Evolutionary conservation across 2,888 invertebrate genomes (phyloP).

Genomic region (Halocaridina rubra): DNA sequence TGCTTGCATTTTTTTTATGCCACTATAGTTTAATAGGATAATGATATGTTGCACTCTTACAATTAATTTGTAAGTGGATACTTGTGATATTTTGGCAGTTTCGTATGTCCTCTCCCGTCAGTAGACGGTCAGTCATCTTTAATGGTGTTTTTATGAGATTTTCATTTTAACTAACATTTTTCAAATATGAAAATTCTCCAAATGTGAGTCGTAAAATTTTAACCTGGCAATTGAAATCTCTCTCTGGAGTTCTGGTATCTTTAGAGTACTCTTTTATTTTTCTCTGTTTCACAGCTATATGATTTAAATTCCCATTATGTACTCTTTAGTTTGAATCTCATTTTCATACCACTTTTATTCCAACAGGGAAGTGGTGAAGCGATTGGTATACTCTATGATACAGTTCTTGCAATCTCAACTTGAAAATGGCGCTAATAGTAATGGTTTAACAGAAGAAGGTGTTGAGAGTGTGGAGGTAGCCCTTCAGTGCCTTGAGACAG

Average conservation of each 20-base stretch:
- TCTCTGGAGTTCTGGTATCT: not conserved
- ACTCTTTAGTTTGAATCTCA: not conserved
- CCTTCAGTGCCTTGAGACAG: conserved; percentile 92
- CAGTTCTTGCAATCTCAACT: conserved; percentile 71
- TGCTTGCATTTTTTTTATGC: not conserved
- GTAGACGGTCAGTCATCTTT: too few relatives aligned
- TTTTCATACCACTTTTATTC: too few relatives aligned
- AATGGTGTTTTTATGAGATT: too few relatives aligned
- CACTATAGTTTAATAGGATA: not conserved
- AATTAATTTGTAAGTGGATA: too few relatives aligned
- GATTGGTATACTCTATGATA: conserved; percentile 70
- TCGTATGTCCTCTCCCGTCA: too few relatives aligned
- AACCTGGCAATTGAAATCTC: too few relatives aligned
- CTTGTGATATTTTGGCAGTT: too few relatives aligned
- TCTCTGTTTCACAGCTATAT: not conserved
- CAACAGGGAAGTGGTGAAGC: conserved; percentile 48
- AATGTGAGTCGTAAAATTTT: too few relatives aligned
- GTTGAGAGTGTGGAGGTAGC: conserved; percentile 91
- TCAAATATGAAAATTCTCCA: too few relatives aligned
- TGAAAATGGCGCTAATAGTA: conserved; percentile 66
- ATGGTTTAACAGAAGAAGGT: conserved; percentile 68
- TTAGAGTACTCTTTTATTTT: not conserved
- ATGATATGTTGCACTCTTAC: not conserved
- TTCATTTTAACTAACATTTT: too few relatives aligned
- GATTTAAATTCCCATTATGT: not conserved